Evolutionary conservation across 2,888 invertebrate genomes (phyloP), one percentile per base, ranked within the genome.

Genomic region (Tridacna gigas): DNA sequence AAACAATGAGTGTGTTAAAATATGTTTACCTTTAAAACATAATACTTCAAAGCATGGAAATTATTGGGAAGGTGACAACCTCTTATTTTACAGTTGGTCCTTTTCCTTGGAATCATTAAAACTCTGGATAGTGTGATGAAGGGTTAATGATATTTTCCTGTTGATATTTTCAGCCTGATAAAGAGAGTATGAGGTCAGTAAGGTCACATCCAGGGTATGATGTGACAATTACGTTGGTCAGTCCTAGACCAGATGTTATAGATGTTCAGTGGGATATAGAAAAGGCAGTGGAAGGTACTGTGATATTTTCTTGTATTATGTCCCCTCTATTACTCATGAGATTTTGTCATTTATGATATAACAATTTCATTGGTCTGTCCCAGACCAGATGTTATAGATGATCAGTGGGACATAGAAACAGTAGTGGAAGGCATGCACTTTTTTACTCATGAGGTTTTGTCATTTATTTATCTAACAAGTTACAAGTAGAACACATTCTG

Each of bases 291-390:
- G 37, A 37, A 37, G 37, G 37, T 37, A 37, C 37, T 37, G 7
- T 37, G 37, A 37, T 7, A 37, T 37, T 37, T 37, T 37, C 37
- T 37, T 37, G 37, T n/a, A n/a, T 37, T 37, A 37, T 37, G 7
- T 7, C 37, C 37, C 37, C 7, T n/a, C n/a, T n/a, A n/a, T n/a
- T n/a, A 4, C 7, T 7, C 37, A 4, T 4, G 37, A 37, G 37
- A 7, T 2, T 37, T 37, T 15, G n/a, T 12, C 2, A 25, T 20
- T 20, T 65, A 97, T 93, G 97, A 97, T 93, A 95, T 99, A 51
- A 96, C 98, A 25, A 96, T 99, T 74, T 97, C 97, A 0, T 96
- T 98, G 47, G 96, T 98, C 3, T 97, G 97, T 93, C 98, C 98
- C 0, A 96, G 97, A 83, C 98, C 98, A 0, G 96, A 97, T 77